Evolutionary conservation across 2,888 invertebrate species (phyloP), one percentile per base, ranked within the genome.

Genomic region (Beris morrisii): DNA sequence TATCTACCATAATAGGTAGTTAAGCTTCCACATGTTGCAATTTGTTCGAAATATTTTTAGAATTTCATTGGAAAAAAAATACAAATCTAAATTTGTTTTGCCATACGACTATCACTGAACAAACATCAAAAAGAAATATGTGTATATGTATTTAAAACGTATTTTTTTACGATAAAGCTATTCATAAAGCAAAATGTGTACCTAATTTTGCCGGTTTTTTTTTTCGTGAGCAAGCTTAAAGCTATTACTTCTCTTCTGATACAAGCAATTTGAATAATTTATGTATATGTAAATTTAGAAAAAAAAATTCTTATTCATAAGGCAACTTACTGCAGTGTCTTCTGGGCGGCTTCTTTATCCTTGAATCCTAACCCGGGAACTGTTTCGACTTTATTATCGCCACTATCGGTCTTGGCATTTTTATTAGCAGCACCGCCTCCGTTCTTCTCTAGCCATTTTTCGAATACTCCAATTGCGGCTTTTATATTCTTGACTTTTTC

Each of bases 301-400:
- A 22, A 22, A 22, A 3, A 22, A 22, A 22, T 22, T 22, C 22
- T 22, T 22, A 22, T 22, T 12, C 11, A 46, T 15, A 15, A 12
- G 11, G 7, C 64, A 22, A 72, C 73, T 75, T 74, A 81, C 81
- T 85, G 82, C 5, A 92, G 79, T 0, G 91, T 90, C 61, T 85
- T 86, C 70, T 86, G 80, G 0, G 91, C 91, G 2, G 89, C 85
- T n/a, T 84, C 87, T 75, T 87, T 87, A 76, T 91, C 90, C 76
- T 91, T 91, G 78, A 91, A 92, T 28, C 91, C 89, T 31, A 91
- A 83, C 0, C 89, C 90, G 5, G 88, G 87, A 48, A 90, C 90
- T 0, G 87, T 86, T 74, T 89, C 88, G 0, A 82, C 79, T 57
- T 83, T 81, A 46, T 83, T 83, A 56, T 84, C 83, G 9, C 4